Evolutionary conservation across 35 echinoderm and acorn worm genomes (phyloP).

Genomic region (Diadema setosum): DNA sequence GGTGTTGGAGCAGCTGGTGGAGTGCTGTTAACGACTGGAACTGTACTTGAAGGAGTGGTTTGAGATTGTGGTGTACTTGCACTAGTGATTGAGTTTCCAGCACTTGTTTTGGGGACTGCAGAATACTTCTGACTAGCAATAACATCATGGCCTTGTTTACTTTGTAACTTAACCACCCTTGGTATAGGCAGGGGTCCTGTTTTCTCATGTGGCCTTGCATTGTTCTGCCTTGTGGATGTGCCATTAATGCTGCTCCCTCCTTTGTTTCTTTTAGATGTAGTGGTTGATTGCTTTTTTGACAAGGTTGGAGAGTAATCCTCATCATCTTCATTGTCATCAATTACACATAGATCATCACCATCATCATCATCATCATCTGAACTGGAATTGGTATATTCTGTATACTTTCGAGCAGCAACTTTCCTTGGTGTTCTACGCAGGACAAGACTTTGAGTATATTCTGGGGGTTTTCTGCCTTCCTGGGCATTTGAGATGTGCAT

Average conservation of each 20-base stretch:
- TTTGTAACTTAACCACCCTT: no score
- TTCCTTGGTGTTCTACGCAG: background rate
- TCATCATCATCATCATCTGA: background rate
- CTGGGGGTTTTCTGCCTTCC: no score
- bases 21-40: background rate
- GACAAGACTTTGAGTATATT: no score
- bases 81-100: background rate
- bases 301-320: background rate
- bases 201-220: no score
- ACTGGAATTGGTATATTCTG: background rate
- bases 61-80: background rate
- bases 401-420: background rate
- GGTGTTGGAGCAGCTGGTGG: background rate
- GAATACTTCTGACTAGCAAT: no score
- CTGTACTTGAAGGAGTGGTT: background rate
- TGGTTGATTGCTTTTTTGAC: background rate
- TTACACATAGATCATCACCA: background rate
- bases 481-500: no score
- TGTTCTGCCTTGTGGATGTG: no score
- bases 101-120: background rate
- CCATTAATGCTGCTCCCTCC: no score
- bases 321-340: background rate
- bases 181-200: no score
- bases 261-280: background rate
- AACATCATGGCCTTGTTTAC: no score